Percentiles rank a stretch among this genome's conserved stretches.
Conservation (phyloP, 2,113 vertebrate species). For the Hyperoodon ampullatus region DNA sequence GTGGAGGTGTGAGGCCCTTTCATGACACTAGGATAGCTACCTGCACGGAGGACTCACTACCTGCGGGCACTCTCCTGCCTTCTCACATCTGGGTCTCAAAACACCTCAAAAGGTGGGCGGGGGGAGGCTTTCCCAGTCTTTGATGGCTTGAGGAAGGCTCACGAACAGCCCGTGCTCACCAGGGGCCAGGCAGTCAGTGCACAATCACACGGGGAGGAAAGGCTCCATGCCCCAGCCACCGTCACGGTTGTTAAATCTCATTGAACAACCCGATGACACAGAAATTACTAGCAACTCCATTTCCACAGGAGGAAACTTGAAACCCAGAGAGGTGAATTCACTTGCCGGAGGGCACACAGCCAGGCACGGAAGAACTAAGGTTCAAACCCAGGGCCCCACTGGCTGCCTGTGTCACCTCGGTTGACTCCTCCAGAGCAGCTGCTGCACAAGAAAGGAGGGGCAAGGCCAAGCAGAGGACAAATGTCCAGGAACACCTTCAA, state of each 20-base stretch:
- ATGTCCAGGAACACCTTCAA: rapidly evolving
- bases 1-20: rapidly evolving
- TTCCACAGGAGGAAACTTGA: neutral
- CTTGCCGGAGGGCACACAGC: neutral
- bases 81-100: neutral
- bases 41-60: rapidly evolving
- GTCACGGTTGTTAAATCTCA: rapidly evolving
- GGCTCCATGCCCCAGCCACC: rapidly evolving
- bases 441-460: rapidly evolving
- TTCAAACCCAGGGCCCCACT: neutral
- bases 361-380: neutral
- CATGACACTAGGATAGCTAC: rapidly evolving
- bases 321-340: neutral
- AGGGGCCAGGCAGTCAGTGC: neutral
- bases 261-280: rapidly evolving
- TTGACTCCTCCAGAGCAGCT: neutral
- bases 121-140: too few relatives aligned
- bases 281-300: rapidly evolving
- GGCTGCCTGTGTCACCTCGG: rapidly evolving
- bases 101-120: too few relatives aligned
- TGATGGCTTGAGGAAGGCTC: neutral
- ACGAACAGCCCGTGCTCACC: rapidly evolving
- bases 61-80: rapidly evolving
- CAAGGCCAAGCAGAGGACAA: rapidly evolving
- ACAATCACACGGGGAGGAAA: rapidly evolving